These are phyloP conservation scores for Eulemur albifrons DNA, from an alignment of 2,797 vertebrate genomes.

Conservation along the genomic window DNA sequence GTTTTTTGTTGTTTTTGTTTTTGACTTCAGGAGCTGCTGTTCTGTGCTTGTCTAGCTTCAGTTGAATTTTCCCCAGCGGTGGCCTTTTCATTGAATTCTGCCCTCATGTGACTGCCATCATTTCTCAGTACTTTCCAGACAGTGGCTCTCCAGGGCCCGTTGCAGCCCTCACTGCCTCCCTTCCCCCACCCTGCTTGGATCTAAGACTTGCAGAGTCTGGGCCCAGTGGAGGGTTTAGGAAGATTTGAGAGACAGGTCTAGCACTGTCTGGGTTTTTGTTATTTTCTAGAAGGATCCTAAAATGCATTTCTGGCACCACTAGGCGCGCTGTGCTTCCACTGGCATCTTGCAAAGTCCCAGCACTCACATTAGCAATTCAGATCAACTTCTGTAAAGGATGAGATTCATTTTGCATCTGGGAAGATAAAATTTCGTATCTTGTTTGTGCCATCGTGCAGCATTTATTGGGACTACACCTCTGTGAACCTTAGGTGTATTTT, in stretches of 20 bases:
- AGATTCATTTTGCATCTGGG: not conserved
- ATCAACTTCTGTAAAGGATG: not conserved
- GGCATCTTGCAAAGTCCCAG: not conserved
- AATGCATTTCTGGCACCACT: rapidly evolving
- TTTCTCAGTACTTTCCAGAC: not conserved
- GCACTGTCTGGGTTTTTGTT: not conserved
- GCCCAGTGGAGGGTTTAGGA: not conserved
- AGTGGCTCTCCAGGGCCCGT: not conserved
- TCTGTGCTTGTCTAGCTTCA: not conserved
- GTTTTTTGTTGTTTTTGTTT: not conserved
- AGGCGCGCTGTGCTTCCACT: rapidly evolving
- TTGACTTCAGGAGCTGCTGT: not conserved
- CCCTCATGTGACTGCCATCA: not conserved
- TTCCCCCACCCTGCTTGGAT: not conserved
- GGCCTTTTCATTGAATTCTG: not conserved
- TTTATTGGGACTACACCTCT: not conserved
- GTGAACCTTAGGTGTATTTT: not conserved
- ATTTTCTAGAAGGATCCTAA: not conserved
- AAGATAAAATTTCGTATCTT: too few relatives aligned
- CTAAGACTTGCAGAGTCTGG: not conserved
- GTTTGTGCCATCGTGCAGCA: rapidly evolving
- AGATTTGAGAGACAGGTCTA: not conserved
- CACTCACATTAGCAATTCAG: rapidly evolving
- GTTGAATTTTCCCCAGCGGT: not conserved
- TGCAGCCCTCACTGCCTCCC: not conserved